These are phyloP conservation scores for Chelidonichthys spinosus DNA, from an alignment of 2,797 vertebrate species.

Conservation along the genomic window DNA sequence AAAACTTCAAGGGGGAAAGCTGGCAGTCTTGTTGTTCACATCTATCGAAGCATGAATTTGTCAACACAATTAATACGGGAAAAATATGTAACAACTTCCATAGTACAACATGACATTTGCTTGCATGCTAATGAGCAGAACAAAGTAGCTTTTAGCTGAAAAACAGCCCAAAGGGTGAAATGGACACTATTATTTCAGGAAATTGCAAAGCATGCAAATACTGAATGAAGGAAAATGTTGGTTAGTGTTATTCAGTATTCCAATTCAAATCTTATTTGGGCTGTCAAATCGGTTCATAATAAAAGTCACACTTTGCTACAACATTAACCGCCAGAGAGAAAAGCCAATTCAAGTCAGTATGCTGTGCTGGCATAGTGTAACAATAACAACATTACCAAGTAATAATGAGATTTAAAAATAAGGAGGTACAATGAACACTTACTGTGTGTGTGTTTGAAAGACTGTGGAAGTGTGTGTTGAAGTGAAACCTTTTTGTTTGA, in stretches of 20 bases:
- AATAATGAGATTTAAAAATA: background rate
- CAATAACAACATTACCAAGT: background rate
- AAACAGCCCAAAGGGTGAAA: constrained; percentile 6
- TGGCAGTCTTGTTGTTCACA: constrained; percentile 47
- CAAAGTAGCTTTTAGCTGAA: background rate
- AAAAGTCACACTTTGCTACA: constrained; percentile 1
- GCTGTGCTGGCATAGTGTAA: background rate
- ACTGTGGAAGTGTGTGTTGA: background rate
- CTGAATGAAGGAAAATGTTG: constrained; percentile 27
- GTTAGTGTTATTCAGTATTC: constrained; percentile 17
- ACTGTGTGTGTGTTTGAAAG: background rate
- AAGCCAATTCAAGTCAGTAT: background rate
- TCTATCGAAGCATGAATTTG: constrained; percentile 27
- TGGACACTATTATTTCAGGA: constrained; percentile 21
- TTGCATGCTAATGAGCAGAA: constrained; percentile 8
- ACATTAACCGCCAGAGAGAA: background rate
- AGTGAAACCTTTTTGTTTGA: background rate
- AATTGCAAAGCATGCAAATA: constrained; percentile 24
- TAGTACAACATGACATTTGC: background rate
- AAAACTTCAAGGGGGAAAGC: constrained; percentile 48
- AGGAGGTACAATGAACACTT: background rate
- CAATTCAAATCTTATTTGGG: constrained; percentile 26
- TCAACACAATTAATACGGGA: constrained; percentile 54
- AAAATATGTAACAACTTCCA: constrained; percentile 23
- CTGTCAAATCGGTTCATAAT: constrained; percentile 19